A percentile compares a stretch with the other conserved stretches of the same genome.
Conservation (phyloP, 2,888 invertebrate genomes). For the Luperina testacea region DNA sequence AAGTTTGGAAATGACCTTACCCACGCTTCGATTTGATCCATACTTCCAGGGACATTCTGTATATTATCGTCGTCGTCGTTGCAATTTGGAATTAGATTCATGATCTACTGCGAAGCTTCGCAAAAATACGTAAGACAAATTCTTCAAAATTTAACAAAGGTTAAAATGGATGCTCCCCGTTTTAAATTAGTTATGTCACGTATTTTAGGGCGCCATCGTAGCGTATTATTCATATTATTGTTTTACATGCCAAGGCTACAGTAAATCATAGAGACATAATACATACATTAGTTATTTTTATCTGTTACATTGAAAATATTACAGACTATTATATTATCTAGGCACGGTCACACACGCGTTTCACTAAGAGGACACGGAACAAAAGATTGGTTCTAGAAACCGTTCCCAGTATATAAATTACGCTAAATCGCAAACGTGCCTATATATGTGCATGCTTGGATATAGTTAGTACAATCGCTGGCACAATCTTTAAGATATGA, state of each 20-base stretch:
- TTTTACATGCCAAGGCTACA: neutral
- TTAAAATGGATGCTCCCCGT: neutral
- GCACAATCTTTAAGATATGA: conserved; percentile 12
- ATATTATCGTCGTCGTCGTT: neutral
- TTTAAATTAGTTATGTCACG: neutral
- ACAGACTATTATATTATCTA: neutral
- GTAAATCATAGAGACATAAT: neutral
- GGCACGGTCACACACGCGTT: conserved; percentile 27
- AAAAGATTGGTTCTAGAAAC: conserved; percentile 29
- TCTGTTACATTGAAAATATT: conserved; percentile 7
- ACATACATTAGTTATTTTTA: neutral
- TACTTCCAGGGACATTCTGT: too few relatives aligned
- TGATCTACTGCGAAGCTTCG: neutral
- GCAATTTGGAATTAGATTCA: neutral
- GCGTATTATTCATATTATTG: neutral
- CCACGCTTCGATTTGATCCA: too few relatives aligned
- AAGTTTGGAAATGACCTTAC: too few relatives aligned
- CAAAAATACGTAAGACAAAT: neutral
- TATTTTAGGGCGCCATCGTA: neutral
- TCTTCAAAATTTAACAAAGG: neutral
- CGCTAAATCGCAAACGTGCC: conserved; percentile 27
- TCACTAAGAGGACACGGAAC: conserved; percentile 15
- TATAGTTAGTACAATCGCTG: conserved; percentile 39
- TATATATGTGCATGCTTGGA: conserved; percentile 1
- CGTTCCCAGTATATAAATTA: conserved; percentile 43